These are phyloP conservation scores for Spea multiplicata DNA, from an alignment of 2,113 vertebrate genomes.

Conservation along the genomic window DNA sequence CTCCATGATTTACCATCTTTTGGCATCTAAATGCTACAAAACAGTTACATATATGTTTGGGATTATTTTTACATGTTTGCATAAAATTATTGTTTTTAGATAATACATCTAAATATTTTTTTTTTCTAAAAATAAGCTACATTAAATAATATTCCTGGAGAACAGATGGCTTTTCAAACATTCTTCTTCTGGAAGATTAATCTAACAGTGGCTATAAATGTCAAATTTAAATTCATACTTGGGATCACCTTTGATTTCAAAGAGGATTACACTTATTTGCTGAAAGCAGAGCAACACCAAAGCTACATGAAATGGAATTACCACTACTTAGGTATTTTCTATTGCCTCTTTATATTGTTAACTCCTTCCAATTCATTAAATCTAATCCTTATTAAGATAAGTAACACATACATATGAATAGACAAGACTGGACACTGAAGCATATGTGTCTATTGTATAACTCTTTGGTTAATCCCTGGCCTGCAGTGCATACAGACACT, in stretches of 20 bases:
- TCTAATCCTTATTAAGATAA: conserved; percentile 90
- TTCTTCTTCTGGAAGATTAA: too few relatives aligned
- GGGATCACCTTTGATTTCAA: conserved; percentile 97
- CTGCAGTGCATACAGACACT: conserved; percentile 60
- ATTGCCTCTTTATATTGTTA: conserved; percentile 88
- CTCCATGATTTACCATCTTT: too few relatives aligned
- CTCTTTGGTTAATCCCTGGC: conserved; percentile 77
- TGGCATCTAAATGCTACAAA: too few relatives aligned
- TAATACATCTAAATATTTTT: conserved; percentile 11
- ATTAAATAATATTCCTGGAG: conserved; percentile 32
- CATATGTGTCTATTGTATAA: conserved; percentile 90
- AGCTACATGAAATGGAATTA: conserved; percentile 88
- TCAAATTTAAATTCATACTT: conserved; percentile 95
- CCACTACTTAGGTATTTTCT: conserved; percentile 81
- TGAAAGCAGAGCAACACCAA: conserved; percentile 68
- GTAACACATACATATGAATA: conserved; percentile 84
- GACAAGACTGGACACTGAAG: conserved; percentile 70
- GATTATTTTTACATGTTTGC: too few relatives aligned
- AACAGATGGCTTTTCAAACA: too few relatives aligned
- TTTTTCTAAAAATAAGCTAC: conserved; percentile 27
- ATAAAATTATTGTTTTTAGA: conserved; percentile 6
- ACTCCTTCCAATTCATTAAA: conserved; percentile 98
- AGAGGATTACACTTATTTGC: conserved; percentile 93
- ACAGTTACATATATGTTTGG: too few relatives aligned
- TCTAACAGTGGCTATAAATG: conserved; percentile 74